These are phyloP conservation scores for Lepidonotus clava DNA, from an alignment of 2,888 invertebrate species.

Conservation along the genomic window DNA sequence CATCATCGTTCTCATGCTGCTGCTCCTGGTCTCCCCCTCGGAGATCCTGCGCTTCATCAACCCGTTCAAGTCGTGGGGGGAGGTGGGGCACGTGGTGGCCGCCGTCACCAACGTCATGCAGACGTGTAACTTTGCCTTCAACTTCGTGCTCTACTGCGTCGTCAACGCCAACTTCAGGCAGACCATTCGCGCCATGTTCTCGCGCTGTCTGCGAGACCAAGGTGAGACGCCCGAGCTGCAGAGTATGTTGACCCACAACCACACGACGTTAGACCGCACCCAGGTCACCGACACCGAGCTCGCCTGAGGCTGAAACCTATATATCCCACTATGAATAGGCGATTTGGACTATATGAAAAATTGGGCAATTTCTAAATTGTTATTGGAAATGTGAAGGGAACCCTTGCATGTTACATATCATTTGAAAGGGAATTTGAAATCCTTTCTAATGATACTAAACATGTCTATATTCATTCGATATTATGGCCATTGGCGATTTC, in stretches of 20 bases:
- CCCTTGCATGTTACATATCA: no score
- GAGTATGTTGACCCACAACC: constrained; percentile 32
- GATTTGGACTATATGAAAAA: no score
- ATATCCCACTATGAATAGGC: no score
- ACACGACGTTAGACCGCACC: not conserved
- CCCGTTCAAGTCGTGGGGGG: constrained; percentile 59
- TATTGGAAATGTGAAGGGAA: no score
- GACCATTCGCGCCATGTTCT: constrained; percentile 79
- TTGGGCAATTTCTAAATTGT: no score
- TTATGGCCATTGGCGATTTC: no score
- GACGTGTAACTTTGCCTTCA: constrained; percentile 85
- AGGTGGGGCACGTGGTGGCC: constrained; percentile 56
- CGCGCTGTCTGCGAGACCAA: constrained; percentile 32
- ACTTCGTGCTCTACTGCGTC: constrained; percentile 89
- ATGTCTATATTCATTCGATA: no score
- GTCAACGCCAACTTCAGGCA: constrained; percentile 89
- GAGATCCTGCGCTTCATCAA: constrained; percentile 68
- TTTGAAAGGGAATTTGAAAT: no score
- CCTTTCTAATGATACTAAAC: no score
- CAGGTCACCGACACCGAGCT: constrained; percentile 24
- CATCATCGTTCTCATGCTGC: constrained; percentile 75
- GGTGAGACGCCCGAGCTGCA: constrained; percentile 46
- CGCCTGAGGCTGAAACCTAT: no score
- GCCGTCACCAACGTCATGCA: constrained; percentile 60
- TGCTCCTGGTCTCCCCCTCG: constrained; percentile 75